A percentile compares a stretch with the other conserved stretches of the same genome.
Evolutionary conservation across 2,113 vertebrate genomes (phyloP).

Genomic region (Dicaeum eximium): DNA sequence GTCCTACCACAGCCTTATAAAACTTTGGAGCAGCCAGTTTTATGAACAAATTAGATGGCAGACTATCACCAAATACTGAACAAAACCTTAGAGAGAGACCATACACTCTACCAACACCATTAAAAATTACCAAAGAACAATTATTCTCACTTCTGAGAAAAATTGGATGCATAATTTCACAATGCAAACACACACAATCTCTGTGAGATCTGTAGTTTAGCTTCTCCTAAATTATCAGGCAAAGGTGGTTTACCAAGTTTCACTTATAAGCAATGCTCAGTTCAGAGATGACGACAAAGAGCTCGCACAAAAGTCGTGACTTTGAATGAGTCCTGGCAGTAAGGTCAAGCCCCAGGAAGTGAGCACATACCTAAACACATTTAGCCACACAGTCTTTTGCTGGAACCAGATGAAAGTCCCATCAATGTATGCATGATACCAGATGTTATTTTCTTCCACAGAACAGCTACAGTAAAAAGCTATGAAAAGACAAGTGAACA

Average conservation of each 20-base stretch:
- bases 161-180: background rate
- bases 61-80: background rate
- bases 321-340: background rate
- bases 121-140: background rate
- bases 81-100: background rate
- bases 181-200: background rate
- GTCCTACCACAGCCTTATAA: background rate
- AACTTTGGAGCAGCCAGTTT: background rate
- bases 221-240: background rate
- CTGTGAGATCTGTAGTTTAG: background rate
- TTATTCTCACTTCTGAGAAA: background rate
- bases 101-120: background rate
- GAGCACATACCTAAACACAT: background rate
- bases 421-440: background rate
- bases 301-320: fast-evolving
- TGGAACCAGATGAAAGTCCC: background rate
- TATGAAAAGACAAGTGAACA: background rate
- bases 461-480: background rate
- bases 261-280: background rate
- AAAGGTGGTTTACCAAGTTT: background rate
- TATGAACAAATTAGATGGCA: background rate
- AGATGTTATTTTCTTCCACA: background rate
- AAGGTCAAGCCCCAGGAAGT: background rate
- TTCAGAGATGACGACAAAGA: background rate
- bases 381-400: background rate